Conservation (phyloP, 2,113 vertebrate species). For the Petrocephalus microphthalmus region DNA sequence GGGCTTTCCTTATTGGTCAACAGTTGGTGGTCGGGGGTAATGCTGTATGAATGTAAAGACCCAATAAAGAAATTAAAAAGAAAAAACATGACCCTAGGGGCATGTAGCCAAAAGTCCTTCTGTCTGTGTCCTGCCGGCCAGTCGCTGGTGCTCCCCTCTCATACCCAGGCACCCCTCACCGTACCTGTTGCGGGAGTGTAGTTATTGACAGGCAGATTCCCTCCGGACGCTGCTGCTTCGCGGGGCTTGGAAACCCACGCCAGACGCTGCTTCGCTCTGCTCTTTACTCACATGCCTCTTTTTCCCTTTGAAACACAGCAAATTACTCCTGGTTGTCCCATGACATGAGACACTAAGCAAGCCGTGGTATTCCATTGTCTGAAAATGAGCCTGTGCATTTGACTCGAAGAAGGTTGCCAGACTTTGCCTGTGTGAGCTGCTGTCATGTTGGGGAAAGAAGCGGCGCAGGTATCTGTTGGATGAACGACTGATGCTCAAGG, state of each 20-base stretch:
- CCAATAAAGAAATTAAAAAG: neutral
- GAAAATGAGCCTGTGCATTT: constrained; percentile 14
- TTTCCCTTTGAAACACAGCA: neutral
- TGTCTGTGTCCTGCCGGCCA: neutral
- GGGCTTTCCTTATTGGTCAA: neutral
- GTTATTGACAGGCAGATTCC: neutral
- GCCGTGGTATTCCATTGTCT: constrained; percentile 13
- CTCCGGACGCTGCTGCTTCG: neutral
- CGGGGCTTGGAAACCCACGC: neutral
- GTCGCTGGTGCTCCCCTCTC: neutral
- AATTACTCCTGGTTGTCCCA: constrained; percentile 23
- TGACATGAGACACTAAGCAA: constrained; percentile 66
- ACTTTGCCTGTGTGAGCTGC: neutral
- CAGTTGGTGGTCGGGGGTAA: neutral
- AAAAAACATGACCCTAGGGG: neutral
- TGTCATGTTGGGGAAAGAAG: constrained; percentile 32
- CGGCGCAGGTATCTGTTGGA: constrained; percentile 69
- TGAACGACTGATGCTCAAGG: constrained; percentile 61
- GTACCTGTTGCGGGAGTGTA: too few relatives aligned
- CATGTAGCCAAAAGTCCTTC: neutral
- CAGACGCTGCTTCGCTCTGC: neutral
- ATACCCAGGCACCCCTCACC: neutral
- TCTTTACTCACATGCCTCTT: neutral
- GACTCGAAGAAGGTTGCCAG: constrained; percentile 15
- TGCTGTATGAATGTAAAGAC: neutral